These are phyloP conservation scores for Oryzias woworae DNA, from an alignment of 2,113 vertebrate species.

Conservation along the genomic window DNA sequence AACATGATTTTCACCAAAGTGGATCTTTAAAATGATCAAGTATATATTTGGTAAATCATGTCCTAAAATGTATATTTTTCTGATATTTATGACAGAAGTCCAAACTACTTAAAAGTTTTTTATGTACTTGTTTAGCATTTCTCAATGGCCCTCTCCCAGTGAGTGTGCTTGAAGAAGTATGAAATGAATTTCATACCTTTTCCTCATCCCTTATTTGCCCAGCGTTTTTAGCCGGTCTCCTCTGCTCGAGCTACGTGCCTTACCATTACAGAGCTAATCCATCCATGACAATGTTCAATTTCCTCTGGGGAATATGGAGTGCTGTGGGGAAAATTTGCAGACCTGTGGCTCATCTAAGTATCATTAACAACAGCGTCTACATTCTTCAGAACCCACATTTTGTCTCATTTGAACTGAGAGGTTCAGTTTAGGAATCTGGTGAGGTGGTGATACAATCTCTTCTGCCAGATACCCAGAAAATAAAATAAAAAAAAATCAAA, in stretches of 20 bases:
- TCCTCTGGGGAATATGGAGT: conserved; percentile 89
- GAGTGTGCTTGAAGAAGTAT: conserved; percentile 95
- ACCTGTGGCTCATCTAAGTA: conserved; percentile 62
- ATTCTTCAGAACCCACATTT: conserved; percentile 34
- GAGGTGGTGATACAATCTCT: conserved; percentile 46
- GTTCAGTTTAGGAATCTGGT: conserved; percentile 36
- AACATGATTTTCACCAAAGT: too few relatives aligned
- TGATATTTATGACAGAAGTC: conserved; percentile 15
- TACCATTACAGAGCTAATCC: conserved; percentile 98
- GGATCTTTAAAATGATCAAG: too few relatives aligned
- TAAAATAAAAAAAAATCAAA: too few relatives aligned
- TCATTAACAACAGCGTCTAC: conserved; percentile 53
- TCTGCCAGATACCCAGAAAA: conserved; percentile 5
- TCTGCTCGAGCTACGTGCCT: conserved; percentile 93
- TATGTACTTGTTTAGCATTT: conserved; percentile 56
- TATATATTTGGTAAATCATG: too few relatives aligned
- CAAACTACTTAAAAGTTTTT: conserved; percentile 55
- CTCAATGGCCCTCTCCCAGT: conserved; percentile 54
- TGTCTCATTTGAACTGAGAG: conserved; percentile 46
- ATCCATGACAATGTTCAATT: conserved; percentile 99
- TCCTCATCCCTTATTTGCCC: conserved; percentile 87
- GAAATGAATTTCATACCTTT: conserved; percentile 99
- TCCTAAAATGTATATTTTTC: not conserved
- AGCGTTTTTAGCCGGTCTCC: conserved; percentile 88
- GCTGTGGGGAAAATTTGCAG: conserved; percentile 66